Percentiles rank a stretch among this genome's conserved stretches.
Conservation (phyloP, 2,113 vertebrate species). For the Labrus mixtus region DNA sequence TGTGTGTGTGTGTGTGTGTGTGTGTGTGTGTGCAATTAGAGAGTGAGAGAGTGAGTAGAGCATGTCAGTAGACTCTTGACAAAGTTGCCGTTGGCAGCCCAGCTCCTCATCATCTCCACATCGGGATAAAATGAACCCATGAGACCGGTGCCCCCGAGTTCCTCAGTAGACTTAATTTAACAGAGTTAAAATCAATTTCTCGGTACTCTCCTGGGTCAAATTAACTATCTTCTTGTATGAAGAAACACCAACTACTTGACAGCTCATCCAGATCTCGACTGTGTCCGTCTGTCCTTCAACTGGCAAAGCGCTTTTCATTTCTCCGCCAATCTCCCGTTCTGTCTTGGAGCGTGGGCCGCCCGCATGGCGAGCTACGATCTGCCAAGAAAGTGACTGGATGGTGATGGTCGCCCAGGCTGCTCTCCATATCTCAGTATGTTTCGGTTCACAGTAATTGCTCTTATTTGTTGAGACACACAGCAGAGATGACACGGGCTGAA, state of each 20-base stretch:
- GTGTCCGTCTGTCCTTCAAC: constrained; percentile 54
- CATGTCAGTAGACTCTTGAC: constrained; percentile 63
- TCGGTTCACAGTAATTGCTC: constrained; percentile 61
- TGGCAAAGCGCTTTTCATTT: constrained; percentile 52
- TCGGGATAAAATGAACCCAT: constrained; percentile 66
- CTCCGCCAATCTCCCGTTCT: constrained; percentile 47
- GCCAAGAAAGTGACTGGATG: constrained; percentile 54
- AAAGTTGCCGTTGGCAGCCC: constrained; percentile 64
- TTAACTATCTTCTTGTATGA: constrained; percentile 66
- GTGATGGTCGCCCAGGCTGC: constrained; percentile 7
- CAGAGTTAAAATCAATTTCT: constrained; percentile 78
- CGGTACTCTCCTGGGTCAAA: constrained; percentile 70
- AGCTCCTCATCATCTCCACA: constrained; percentile 71
- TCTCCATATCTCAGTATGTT: constrained; percentile 47
- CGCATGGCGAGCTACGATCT: constrained; percentile 35
- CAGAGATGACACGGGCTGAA: constrained; percentile 35
- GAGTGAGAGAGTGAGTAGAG: constrained; percentile 44
- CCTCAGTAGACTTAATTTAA: constrained; percentile 75
- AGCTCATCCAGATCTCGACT: constrained; percentile 63
- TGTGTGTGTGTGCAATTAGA: constrained; percentile 55
- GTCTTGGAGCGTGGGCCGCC: constrained; percentile 46
- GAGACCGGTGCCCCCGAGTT: constrained; percentile 63
- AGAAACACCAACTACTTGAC: constrained; percentile 60
- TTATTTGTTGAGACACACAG: constrained; percentile 49
- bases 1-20: constrained; percentile 23